Conservation (phyloP, 2,888 invertebrate species). For the Neoitamus cyanurus region DNA sequence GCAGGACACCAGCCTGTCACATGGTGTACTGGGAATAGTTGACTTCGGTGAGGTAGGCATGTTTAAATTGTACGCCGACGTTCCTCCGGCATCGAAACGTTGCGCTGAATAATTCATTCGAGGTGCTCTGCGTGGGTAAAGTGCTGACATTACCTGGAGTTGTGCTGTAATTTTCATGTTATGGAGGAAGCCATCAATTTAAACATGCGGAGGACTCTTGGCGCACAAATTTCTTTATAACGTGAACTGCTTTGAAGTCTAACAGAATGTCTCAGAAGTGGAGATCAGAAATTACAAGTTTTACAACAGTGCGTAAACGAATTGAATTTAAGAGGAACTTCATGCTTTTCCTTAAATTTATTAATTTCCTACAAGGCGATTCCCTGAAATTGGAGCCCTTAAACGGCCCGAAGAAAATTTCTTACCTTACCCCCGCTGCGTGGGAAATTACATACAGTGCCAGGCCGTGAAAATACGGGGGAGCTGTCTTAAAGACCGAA, state of each 20-base stretch:
- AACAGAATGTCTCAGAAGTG: neutral
- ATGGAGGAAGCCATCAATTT: neutral
- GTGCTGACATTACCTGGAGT: neutral
- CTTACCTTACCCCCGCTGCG: neutral
- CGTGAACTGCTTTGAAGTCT: neutral
- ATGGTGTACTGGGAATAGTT: neutral
- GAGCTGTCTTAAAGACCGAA: neutral
- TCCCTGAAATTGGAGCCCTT: neutral
- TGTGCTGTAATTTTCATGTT: neutral
- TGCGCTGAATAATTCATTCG: neutral
- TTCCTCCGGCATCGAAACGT: neutral
- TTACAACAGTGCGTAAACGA: neutral
- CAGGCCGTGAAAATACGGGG: neutral
- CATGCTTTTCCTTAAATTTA: neutral
- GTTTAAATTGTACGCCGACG: neutral
- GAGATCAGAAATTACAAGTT: neutral
- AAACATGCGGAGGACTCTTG: neutral
- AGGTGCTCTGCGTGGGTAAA: neutral
- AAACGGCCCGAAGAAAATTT: neutral
- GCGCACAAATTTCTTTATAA: neutral
- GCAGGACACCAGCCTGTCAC: neutral
- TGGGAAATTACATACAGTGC: neutral
- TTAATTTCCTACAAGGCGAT: neutral
- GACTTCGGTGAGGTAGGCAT: neutral
- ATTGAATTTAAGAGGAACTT: neutral